Base-by-base conservation (phyloP, 2,113 vertebrate genomes). In the Anas platyrhynchos region DNA sequence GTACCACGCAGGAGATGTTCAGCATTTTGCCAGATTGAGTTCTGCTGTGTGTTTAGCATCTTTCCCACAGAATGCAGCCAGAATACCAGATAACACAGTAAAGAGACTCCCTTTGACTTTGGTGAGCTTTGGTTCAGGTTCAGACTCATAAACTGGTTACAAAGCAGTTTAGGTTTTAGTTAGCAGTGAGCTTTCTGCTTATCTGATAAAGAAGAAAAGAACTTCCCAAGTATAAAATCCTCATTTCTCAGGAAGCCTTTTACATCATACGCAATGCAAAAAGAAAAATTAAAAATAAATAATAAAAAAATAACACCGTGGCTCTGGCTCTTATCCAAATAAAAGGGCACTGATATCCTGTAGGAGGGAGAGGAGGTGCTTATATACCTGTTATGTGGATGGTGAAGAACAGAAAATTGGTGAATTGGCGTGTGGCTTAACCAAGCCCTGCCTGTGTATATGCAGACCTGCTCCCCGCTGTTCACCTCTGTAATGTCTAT, bases 381-480 rank as follows among this genome's bases (percentile, higher is more conserved):
- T 13, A 6, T 0, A 13, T 13, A 61, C 4, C 26, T 65, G 11
- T 8, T 68, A 8, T 25, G 0, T 6, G 21, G 65, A 0, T 63
- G 48, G 54, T 31, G 36, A 7, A 63, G 50, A 63, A 84, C 4
- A 20, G 27, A 9, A 12, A 56, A 13, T 1, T 41, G 48, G 5
- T 38, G 20, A 56, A 13, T 1, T 41, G 48, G 5, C 32, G 22
- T 5, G 21, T 67, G 68, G 7, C 16, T 56, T 48, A 56, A 55
- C 67, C 29, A 34, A 72, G 46, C 6, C 1, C 26, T 66, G 4
- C 3, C 62, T 8, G 0, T 21, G 0, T 12, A 11, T 8, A 56
- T 46, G 7, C 54, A 32, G 52, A 17, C 13, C 36, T 46, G 20
- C 5, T 78, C 27, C 67, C 55, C 4, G 1, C 44, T 75, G 22